Conservation (phyloP, 2,888 invertebrate species). For the Drosophila maculinotata region DNA sequence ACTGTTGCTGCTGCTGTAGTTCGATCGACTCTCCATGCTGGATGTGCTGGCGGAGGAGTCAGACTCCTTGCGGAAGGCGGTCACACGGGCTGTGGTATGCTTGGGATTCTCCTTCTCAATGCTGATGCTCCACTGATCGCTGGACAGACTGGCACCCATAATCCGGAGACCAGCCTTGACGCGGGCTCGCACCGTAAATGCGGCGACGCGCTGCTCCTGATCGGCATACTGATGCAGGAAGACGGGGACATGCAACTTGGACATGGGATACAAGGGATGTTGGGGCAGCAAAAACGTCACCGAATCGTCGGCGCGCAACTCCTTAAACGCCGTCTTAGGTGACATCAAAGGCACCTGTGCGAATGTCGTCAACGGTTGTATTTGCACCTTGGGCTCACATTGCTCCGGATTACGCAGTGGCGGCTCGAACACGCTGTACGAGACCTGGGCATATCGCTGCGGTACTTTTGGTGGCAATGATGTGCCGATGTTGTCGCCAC, state of each 20-base stretch:
- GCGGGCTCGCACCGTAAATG: constrained; percentile 95
- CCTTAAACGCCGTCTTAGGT: constrained; percentile 92
- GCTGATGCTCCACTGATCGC: constrained; percentile 93
- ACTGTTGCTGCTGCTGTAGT: constrained; percentile 19
- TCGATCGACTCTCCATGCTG: constrained; percentile 50
- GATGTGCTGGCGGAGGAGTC: constrained; percentile 68
- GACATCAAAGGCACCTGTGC: constrained; percentile 90
- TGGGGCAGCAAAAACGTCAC: constrained; percentile 94
- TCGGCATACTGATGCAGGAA: constrained; percentile 91
- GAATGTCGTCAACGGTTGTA: constrained; percentile 89
- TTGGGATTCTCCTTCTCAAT: constrained; percentile 93
- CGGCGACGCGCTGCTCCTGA: constrained; percentile 89
- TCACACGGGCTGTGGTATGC: constrained; percentile 95
- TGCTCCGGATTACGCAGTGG: constrained; percentile 88
- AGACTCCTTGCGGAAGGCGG: constrained; percentile 89
- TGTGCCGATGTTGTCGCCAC: constrained; percentile 39
- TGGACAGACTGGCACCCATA: constrained; percentile 92
- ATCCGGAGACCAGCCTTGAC: constrained; percentile 95
- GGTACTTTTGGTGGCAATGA: constrained; percentile 87
- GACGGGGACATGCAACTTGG: constrained; percentile 95
- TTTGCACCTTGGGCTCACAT: constrained; percentile 91
- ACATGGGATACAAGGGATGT: constrained; percentile 94
- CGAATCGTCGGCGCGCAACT: constrained; percentile 93
- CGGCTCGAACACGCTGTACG: constrained; percentile 95
- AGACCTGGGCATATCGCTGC: constrained; percentile 91